phyloP scores from a whole-genome alignment of 2,113 vertebrate genomes.

The Poicephalus gulielmi region DNA sequence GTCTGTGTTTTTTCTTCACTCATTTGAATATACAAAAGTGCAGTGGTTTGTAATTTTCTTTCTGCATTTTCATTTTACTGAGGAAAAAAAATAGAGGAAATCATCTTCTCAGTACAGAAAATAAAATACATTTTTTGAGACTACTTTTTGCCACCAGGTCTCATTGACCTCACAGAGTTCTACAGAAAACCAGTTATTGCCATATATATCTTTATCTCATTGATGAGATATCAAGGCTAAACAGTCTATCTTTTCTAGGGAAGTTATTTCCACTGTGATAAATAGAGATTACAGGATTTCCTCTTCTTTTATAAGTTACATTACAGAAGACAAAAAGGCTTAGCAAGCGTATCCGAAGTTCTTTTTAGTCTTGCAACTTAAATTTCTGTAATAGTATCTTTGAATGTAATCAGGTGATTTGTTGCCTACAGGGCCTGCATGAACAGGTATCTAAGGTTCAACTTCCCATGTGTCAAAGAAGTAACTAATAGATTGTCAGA shows the following conservation, averaged over 20 bases:
- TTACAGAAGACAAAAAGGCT: neutral
- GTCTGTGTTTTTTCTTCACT: neutral
- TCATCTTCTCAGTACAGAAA: neutral
- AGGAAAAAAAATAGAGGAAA: neutral
- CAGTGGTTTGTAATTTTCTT: neutral
- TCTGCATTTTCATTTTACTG: neutral
- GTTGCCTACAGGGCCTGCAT: neutral
- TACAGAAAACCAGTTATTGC: neutral
- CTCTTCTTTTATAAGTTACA: neutral
- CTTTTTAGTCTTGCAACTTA: neutral
- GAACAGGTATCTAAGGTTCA: neutral
- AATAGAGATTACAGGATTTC: neutral
- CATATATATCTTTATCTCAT: neutral
- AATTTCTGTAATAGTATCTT: neutral
- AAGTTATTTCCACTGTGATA: neutral
- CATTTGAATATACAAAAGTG: neutral
- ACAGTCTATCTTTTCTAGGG: neutral
- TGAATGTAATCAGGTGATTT: neutral
- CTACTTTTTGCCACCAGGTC: neutral
- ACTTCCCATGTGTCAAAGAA: neutral
- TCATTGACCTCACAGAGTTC: neutral
- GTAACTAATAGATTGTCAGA: neutral
- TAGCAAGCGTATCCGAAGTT: neutral
- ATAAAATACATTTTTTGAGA: neutral
- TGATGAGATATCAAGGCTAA: neutral